Evolutionary conservation across 2,888 invertebrate species (phyloP).

Genomic region (Epinotia bilunana): DNA sequence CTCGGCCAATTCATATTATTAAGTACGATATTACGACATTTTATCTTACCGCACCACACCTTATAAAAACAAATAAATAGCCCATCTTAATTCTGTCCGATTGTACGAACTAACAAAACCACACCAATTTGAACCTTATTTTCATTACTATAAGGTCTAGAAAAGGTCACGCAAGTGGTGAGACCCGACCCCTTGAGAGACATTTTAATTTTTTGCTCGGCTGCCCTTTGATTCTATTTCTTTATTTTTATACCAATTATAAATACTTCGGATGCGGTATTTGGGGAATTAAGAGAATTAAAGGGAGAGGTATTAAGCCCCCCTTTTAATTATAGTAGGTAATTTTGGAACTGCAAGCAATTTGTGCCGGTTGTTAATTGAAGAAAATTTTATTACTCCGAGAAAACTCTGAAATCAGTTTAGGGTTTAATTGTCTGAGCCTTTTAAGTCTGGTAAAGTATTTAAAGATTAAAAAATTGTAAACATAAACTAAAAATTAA

Average conservation of each 20-base stretch:
- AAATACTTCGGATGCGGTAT: slow-evolving; percentile 55
- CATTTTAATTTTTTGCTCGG: slow-evolving; percentile 80
- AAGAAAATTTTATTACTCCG: slow-evolving; percentile 1
- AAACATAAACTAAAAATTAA: no score
- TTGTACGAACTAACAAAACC: not conserved
- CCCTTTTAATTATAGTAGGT: slow-evolving; percentile 36
- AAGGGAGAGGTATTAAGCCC: slow-evolving; percentile 18
- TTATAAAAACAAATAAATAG: slow-evolving; percentile 36
- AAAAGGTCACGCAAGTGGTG: not conserved
- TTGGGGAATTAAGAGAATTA: slow-evolving; percentile 30
- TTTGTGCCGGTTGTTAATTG: slow-evolving; percentile 7
- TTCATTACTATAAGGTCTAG: not conserved
- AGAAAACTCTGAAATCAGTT: not conserved
- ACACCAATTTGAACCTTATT: not conserved
- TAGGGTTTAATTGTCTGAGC: not conserved
- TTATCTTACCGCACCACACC: slow-evolving; percentile 16
- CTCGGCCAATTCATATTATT: slow-evolving; percentile 20
- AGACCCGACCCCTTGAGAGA: slow-evolving; percentile 49
- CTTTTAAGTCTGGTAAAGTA: no score
- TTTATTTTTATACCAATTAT: slow-evolving; percentile 76
- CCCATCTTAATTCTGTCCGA: slow-evolving; percentile 27
- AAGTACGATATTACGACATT: slow-evolving; percentile 5
- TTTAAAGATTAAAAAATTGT: no score
- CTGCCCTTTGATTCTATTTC: slow-evolving; percentile 60
- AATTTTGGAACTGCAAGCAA: slow-evolving; percentile 8